Percentiles rank a stretch among this genome's conserved stretches.
phyloP scores from a whole-genome alignment of 2,113 vertebrate genomes.

The Hiodon alosoides region DNA sequence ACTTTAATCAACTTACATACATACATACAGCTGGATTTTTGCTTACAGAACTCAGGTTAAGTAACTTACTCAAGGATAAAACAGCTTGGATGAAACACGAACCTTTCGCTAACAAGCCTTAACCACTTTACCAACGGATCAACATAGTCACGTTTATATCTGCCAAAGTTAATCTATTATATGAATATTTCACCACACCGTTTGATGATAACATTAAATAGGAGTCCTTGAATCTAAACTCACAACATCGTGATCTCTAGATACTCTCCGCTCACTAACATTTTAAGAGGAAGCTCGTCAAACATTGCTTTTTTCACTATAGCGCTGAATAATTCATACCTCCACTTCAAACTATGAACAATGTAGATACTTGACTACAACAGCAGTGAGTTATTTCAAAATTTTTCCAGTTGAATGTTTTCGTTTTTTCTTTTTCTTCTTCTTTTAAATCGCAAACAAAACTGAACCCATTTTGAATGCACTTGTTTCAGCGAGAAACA shows the following conservation, averaged over 20 bases:
- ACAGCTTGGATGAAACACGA: too few species aligned
- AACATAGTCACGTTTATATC: too few species aligned
- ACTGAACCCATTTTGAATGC: background rate
- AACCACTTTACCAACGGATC: too few species aligned
- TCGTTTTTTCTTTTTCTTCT: background rate
- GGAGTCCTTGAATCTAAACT: background rate
- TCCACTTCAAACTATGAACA: background rate
- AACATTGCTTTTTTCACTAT: background rate
- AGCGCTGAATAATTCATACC: background rate
- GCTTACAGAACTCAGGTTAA: too few species aligned
- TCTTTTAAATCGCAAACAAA: background rate
- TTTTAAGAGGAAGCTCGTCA: background rate
- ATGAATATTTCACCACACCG: too few species aligned
- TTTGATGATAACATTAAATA: background rate
- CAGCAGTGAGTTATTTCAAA: background rate
- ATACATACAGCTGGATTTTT: too few species aligned
- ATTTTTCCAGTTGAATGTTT: background rate
- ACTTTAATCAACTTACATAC: too few species aligned
- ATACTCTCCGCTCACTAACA: background rate
- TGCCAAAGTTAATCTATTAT: too few species aligned
- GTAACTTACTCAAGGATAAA: too few species aligned
- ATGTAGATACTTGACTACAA: background rate
- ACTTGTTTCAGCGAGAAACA: too few species aligned
- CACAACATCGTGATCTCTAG: background rate
- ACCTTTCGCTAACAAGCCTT: too few species aligned